These are phyloP conservation scores for Oasisia sp. DNA, from an alignment of 2,888 invertebrate species.

Conservation along the genomic window DNA sequence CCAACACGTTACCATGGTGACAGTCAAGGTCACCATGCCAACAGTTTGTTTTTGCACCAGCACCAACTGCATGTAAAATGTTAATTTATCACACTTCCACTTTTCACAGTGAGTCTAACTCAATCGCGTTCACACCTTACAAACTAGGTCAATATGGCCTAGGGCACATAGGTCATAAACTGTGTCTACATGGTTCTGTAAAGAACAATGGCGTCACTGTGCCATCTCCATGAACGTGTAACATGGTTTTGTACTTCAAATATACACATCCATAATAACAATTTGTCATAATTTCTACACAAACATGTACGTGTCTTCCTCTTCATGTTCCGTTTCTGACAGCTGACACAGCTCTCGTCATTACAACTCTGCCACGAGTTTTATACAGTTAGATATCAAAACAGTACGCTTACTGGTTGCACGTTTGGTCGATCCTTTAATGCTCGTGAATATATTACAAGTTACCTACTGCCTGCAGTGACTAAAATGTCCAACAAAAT, in stretches of 20 bases:
- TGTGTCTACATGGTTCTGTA: background rate
- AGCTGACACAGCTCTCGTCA: background rate
- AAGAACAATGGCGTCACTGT: background rate
- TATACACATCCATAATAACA: background rate
- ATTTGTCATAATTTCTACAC: background rate
- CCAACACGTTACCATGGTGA: background rate
- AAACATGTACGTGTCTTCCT: background rate
- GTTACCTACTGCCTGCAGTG: background rate
- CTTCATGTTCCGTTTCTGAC: background rate
- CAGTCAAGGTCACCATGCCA: too few species aligned
- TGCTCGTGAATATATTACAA: background rate
- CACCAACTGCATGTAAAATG: background rate
- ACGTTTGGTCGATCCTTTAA: background rate
- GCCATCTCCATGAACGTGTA: background rate
- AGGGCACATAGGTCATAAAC: background rate
- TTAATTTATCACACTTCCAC: background rate
- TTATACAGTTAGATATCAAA: background rate
- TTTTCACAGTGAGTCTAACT: background rate
- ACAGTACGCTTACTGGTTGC: background rate
- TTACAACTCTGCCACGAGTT: background rate
- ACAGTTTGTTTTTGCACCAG: background rate
- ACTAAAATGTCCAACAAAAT: background rate
- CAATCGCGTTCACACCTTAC: background rate
- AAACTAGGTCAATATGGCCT: background rate
- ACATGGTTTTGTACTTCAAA: conserved; percentile 1